These are phyloP conservation scores for Macrosoma leucophasiata DNA, from an alignment of 2,888 invertebrate genomes.

Conservation along the genomic window DNA sequence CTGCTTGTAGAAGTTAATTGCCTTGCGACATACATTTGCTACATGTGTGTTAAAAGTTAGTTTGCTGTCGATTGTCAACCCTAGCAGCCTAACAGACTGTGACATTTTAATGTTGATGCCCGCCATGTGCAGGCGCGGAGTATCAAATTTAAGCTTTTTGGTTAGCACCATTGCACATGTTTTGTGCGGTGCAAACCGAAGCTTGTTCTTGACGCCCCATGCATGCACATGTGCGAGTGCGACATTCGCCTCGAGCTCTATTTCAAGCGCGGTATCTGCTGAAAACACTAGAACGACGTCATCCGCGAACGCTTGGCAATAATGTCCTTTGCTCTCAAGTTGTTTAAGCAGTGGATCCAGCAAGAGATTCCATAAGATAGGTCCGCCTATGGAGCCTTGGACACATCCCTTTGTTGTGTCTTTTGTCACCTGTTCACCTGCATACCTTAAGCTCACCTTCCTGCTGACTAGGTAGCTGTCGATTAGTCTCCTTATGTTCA, in stretches of 20 bases:
- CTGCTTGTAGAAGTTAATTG: constrained; percentile 1
- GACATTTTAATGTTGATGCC: neutral
- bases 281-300: constrained; percentile 26
- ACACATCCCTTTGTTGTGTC: constrained; percentile 16
- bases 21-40: neutral
- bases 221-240: constrained; percentile 14
- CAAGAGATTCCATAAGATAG: constrained; percentile 8
- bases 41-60: neutral
- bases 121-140: constrained; percentile 9
- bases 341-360: too few species aligned
- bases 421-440: constrained; percentile 1
- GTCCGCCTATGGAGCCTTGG: constrained; percentile 19
- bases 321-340: too few species aligned
- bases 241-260: constrained; percentile 14
- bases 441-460: constrained; percentile 7
- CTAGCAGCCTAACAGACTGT: constrained; percentile 13
- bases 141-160: constrained; percentile 2
- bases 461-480: constrained; percentile 12
- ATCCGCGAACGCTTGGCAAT: too few species aligned
- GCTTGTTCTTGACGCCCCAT: constrained; percentile 14
- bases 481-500: constrained; percentile 4
- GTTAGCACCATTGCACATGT: constrained; percentile 8
- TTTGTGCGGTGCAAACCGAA: too few species aligned
- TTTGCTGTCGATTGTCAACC: neutral
- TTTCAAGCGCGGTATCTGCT: constrained; percentile 24